Base-by-base conservation (phyloP, 2,797 vertebrate species). In the Pelochelys cantorii region DNA sequence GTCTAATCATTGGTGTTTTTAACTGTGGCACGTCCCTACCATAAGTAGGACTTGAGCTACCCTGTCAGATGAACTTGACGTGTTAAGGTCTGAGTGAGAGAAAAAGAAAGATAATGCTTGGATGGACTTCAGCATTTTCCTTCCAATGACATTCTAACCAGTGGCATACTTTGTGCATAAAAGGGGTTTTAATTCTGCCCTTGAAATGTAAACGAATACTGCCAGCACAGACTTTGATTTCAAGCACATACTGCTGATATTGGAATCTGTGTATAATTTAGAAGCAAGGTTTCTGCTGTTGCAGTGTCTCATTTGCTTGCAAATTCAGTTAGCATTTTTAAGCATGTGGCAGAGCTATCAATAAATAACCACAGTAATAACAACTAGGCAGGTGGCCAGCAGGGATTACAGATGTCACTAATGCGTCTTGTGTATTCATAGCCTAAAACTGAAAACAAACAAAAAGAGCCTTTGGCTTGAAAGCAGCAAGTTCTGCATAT, bases 271-370 rank as follows among this genome's bases (percentile, higher is more conserved):
- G 48, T n/a, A 23, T 74, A 65, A 84, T 78, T 74, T 71, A 75
- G 65, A 92, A 86, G 75, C 2, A 1, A 90, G 90, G 56, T 23
- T n/a, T 77, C 55, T 86, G 18, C 27, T 86, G 62, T 53, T 78
- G 74, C 62, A 86, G 48, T 1, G 0, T 59, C 48, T 77, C 78
- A 74, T 48, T 37, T 81, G n/a, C 55, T 62, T 56, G 82, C 34
- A 93, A 75, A 81, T 85, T 80, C 5, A 18, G 20, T 54, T 42
- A 78, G 27, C 14, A 25, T 62, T 92, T 92, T 78, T 93, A 92
- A 95, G 60, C 78, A 87, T 9, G 81, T 79, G 81, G 89, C 9
- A 81, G 25, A 83, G 93, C 29, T 6, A 80, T 81, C 7, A 86
- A 0, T 18, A 87, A 85, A 71, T 18, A 82, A 4, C 60, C 57